phyloP scores from a whole-genome alignment of 2,113 vertebrate species.

The Triplophysa siluroides region DNA sequence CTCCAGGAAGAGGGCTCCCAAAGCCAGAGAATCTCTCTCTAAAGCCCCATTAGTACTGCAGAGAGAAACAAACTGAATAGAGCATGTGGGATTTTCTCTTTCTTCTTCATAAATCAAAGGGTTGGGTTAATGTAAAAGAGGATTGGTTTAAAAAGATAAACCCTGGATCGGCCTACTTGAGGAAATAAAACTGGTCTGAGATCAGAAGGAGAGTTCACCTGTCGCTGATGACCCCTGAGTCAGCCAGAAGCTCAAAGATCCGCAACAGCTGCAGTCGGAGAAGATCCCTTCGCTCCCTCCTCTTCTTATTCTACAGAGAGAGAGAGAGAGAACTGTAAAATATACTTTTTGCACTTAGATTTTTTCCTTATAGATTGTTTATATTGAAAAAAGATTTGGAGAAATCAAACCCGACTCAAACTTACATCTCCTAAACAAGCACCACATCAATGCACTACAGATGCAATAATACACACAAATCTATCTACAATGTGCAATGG shows the following conservation, averaged over 20 bases:
- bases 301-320: conserved; percentile 89
- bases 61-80: background rate
- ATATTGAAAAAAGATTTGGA: background rate
- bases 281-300: conserved; percentile 91
- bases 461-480: background rate
- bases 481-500: background rate
- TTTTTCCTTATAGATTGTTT: background rate
- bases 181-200: background rate
- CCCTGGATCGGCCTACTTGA: background rate
- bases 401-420: conserved; percentile 6
- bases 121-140: background rate
- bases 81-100: background rate
- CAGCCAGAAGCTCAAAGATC: conserved; percentile 96
- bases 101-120: background rate
- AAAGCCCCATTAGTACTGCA: conserved; percentile 92
- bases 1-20: conserved; percentile 94
- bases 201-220: conserved; percentile 74
- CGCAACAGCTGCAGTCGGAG: conserved; percentile 90
- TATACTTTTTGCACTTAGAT: background rate
- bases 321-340: background rate
- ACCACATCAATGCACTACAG: background rate
- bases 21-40: conserved; percentile 90
- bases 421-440: background rate
- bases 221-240: conserved; percentile 97
- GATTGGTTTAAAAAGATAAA: background rate